Conservation (phyloP, 2,113 vertebrate species). For the Pipa parva region DNA sequence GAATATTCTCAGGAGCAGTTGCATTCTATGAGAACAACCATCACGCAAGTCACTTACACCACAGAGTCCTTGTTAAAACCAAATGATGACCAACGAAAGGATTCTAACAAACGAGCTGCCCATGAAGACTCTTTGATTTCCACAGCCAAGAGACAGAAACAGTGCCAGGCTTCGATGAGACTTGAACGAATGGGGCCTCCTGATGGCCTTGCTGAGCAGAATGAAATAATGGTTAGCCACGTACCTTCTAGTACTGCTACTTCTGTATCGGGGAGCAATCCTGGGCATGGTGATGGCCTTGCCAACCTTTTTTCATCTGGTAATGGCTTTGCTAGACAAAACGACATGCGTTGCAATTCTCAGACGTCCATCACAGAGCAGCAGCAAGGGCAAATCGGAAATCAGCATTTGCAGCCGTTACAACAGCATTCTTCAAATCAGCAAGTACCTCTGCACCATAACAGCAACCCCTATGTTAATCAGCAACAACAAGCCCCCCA, state of each 20-base stretch:
- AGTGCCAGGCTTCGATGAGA: conserved; percentile 66
- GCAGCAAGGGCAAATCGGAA: conserved; percentile 73
- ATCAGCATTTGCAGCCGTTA: conserved; percentile 76
- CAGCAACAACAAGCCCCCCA: conserved; percentile 69
- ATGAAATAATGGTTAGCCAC: conserved; percentile 77
- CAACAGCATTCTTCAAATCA: conserved; percentile 72
- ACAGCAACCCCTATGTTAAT: conserved; percentile 82
- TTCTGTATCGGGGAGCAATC: conserved; percentile 63
- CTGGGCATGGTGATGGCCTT: conserved; percentile 66
- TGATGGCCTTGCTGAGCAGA: conserved; percentile 68
- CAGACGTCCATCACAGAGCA: conserved; percentile 75
- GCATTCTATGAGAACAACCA: conserved; percentile 58
- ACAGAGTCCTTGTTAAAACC: conserved; percentile 67
- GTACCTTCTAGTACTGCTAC: conserved; percentile 73
- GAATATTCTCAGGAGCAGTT: conserved; percentile 78
- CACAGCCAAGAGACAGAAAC: conserved; percentile 85
- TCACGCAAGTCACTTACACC: conserved; percentile 63
- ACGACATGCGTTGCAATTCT: conserved; percentile 76
- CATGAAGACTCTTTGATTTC: conserved; percentile 83
- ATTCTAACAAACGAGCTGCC: conserved; percentile 80
- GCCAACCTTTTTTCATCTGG: conserved; percentile 72
- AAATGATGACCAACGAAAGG: conserved; percentile 75
- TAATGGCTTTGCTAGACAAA: conserved; percentile 76
- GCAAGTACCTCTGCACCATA: conserved; percentile 73
- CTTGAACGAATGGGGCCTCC: conserved; percentile 76